phyloP scores from a whole-genome alignment of 2,797 vertebrate species.

The Phaenicophaeus curvirostris region DNA sequence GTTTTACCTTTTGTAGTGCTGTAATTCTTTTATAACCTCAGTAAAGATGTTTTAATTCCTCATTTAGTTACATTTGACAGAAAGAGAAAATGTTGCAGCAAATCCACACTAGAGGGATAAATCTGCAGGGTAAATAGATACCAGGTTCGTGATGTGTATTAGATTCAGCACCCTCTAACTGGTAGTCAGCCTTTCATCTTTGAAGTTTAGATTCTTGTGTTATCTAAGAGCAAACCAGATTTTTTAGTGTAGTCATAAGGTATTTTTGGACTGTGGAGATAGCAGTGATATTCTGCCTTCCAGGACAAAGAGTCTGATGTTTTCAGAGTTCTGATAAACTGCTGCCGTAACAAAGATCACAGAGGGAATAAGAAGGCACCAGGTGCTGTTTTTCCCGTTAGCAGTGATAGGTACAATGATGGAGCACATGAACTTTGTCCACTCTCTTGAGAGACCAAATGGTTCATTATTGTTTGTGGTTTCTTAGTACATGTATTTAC shows the following conservation, averaged over 20 bases:
- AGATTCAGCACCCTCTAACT: not conserved
- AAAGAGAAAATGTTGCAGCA: not conserved
- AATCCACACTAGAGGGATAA: not conserved
- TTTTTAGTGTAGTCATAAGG: not conserved
- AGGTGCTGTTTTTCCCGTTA: not conserved
- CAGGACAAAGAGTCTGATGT: not conserved
- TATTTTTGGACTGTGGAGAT: not conserved
- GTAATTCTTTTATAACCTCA: not conserved
- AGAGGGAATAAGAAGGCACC: not conserved
- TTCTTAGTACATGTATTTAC: not conserved
- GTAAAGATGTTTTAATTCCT: not conserved
- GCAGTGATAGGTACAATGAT: not conserved
- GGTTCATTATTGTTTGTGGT: not conserved
- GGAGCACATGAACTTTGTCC: not conserved
- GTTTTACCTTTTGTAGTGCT: not conserved
- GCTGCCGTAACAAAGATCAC: not conserved
- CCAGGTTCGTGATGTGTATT: not conserved
- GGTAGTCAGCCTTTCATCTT: not conserved
- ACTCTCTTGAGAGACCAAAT: not conserved
- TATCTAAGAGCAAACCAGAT: not conserved
- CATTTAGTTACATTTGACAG: not conserved
- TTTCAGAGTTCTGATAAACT: conserved; percentile 29
- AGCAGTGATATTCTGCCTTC: not conserved
- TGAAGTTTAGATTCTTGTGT: not conserved
- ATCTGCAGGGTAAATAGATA: not conserved